Evolutionary conservation across 2,113 vertebrate genomes (phyloP), one percentile per base, ranked within the genome.

Genomic region (Zosterops hypoxanthus): DNA sequence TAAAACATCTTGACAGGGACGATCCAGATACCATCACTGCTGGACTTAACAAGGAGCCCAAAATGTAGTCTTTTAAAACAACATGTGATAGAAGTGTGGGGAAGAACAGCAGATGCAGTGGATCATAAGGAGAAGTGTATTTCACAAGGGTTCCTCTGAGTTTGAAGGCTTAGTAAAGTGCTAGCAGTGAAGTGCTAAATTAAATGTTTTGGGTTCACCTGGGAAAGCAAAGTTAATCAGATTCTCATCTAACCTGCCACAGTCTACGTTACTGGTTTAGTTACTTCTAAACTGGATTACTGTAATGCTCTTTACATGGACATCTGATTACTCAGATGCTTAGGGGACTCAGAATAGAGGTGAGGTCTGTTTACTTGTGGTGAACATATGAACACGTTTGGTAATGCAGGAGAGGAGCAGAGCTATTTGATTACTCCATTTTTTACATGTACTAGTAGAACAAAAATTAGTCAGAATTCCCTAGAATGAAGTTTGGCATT

Each of bases 381-480:
- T 31, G n/a, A 94, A 26, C n/a, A 26, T 5, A 41, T 8, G 29
- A 80, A 46, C 18, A 65, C 0, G 0, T 23, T 26, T 17, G 21
- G 11, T 46, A 61, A 52, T 14, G 4, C 12, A 69, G 79, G 53
- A 86, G n/a, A 69, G 49, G 3, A 65, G 17, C 29, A 56, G 2
- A 77, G 15, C 31, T 76, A 25, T 41, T 23, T 33, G 14, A 41
- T 82, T 21, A 59, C 33, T 88, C 33, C 28, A 23, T 60, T 88
- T 68, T 77, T 72, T 60, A 52, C 22, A 28, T 2, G 5, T 22
- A 60, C 9, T n/a, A 82, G 12, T 5, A 25, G 66, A 79, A 94
- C n/a, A 64, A 86, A 81, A 69, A 16, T 17, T 18, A 68, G 29
- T 41, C 10, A 52, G 23, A 50, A 22, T 59, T 81, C 87, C 34